phyloP scores from a whole-genome alignment of 2,797 vertebrate genomes.

The Spinibarbus caldwelli region DNA sequence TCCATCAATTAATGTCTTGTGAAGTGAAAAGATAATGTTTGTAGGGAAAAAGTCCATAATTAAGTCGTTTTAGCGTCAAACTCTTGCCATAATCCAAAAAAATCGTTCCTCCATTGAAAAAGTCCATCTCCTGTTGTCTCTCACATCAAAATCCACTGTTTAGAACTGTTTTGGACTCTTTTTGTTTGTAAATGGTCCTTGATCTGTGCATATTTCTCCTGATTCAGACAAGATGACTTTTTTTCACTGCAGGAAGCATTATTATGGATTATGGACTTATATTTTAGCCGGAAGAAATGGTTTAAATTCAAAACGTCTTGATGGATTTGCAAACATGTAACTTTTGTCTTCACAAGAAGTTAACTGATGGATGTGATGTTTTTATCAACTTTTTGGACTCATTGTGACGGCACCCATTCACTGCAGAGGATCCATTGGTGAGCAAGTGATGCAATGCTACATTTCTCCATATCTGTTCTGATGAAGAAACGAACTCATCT shows the following conservation, averaged over 20 bases:
- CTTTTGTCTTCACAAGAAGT: not conserved
- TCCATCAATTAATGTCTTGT: not conserved
- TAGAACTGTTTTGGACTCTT: not conserved
- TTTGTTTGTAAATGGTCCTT: not conserved
- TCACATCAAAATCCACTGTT: not conserved
- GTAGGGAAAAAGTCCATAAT: not conserved
- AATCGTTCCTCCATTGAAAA: not conserved
- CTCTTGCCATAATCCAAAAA: too few relatives aligned
- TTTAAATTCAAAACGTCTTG: too few relatives aligned
- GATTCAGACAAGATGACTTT: too few relatives aligned
- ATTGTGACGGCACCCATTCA: not conserved
- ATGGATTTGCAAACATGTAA: not conserved
- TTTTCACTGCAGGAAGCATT: not conserved
- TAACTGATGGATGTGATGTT: not conserved
- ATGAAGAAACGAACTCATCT: not conserved
- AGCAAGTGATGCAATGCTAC: not conserved
- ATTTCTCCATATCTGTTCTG: not conserved
- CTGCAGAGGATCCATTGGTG: not conserved
- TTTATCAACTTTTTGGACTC: not conserved
- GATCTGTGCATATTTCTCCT: too few relatives aligned
- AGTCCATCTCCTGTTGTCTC: not conserved
- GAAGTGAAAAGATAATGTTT: not conserved
- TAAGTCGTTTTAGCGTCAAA: too few relatives aligned
- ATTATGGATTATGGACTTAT: not conserved
- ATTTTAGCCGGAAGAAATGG: too few relatives aligned